Base-by-base conservation (phyloP, 2,888 invertebrate species). In the Isoperla grammatica region DNA sequence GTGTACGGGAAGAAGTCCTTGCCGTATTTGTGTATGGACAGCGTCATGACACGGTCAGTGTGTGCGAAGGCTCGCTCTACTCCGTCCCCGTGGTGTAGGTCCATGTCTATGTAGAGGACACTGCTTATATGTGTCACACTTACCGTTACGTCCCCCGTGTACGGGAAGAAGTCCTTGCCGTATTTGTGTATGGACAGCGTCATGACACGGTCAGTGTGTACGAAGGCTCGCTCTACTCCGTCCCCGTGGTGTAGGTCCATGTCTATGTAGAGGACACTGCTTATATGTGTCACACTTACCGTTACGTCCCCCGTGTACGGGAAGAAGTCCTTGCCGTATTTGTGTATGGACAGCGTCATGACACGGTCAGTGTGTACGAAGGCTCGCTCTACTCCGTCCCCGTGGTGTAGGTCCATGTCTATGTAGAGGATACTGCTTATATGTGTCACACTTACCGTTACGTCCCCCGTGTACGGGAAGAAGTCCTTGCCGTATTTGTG, bases 161-260 rank as follows among this genome's bases (percentile, higher is more conserved):
- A 98, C 17, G 99, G 99, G 75, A 99, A 99, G 75, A 98, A 99
- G 76, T 99, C 96, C 29, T 4, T 4, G 56, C 99, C 99, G 74
- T 99, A 99, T 72, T 99, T 99, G 74, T 99, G 99, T 75, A 99
- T 99, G 11, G 95, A 95, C 0, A 96, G 95, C 0, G 99, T 99
- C 99, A 99, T 99, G 0, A 99, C 99, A 67, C 99, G 82, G 75
- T 99, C 99, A 0, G 99, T 99, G 1, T 96, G 96, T 72, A 98
- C 99, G 77, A 98, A 98, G 0, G 98, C 98, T 77, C 98, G 98
- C 75, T 99, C 97, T 0, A 99, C 99, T 19, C 99, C 99, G 75
- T 99, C 99, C 0, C 99, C 99, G 71, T 99, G 99, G 76, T 99
- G 99, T 37, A 99, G 98, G 76, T 99, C 99, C 70, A 99, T 99